Evolutionary conservation across 2,797 vertebrate genomes (phyloP).

Genomic region (Smutsia temminckii): DNA sequence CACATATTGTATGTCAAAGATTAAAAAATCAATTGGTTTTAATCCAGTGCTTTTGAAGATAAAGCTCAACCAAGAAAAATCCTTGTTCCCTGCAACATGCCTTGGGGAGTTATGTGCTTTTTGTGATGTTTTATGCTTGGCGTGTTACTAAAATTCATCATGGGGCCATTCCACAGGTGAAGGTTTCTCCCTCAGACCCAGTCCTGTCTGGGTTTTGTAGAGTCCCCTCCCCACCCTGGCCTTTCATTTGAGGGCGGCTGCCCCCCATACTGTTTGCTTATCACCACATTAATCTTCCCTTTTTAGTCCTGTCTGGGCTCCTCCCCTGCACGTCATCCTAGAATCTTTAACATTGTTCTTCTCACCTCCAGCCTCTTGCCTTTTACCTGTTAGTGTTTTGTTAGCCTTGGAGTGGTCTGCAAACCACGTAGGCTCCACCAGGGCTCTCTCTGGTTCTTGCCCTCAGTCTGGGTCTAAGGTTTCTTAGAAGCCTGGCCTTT

Average conservation of each 20-base stretch:
- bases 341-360: background rate
- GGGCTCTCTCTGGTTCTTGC: background rate
- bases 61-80: background rate
- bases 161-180: background rate
- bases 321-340: background rate
- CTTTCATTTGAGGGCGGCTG: background rate
- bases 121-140: background rate
- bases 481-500: background rate
- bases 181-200: background rate
- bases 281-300: background rate
- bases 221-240: background rate
- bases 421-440: no score
- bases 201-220: background rate
- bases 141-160: slow-evolving; percentile 6
- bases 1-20: background rate
- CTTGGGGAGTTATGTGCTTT: background rate
- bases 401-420: no score
- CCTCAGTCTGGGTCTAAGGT: background rate
- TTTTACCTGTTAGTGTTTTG: accelerated
- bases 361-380: background rate
- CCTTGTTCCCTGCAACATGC: background rate
- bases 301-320: background rate
- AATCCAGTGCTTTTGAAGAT: background rate
- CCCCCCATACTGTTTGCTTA: background rate
- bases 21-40: slow-evolving; percentile 39